Evolutionary conservation across 2,113 vertebrate species (phyloP), one percentile per base, ranked within the genome.

Genomic region (Mesoclemmys tuberculata): DNA sequence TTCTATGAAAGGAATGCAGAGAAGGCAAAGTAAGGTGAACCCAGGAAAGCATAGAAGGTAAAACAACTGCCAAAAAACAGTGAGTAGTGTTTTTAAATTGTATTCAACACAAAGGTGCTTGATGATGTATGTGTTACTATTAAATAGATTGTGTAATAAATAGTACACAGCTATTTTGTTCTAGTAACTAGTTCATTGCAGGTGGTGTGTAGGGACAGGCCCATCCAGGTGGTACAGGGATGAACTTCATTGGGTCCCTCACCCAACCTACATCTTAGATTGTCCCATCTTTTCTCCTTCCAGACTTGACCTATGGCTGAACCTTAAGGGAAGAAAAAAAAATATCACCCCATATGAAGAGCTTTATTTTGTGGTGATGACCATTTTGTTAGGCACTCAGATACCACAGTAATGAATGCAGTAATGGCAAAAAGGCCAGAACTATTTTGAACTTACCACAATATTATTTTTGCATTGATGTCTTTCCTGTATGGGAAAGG

Each of bases 401-500:
- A 80, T 51, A 11, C 31, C 1, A 0, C 26, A 71, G 49, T 31
- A 84, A 83, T 1, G 13, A 9, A 80, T 12, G 8, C 91, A 80
- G 48, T 6, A 29, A 77, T 22, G 29, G 54, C 77, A 44, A 75
- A 95, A 77, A 68, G 46, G 71, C 0, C 0, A 85, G 51, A 92
- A 31, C 12, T 29, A 79, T 1, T 35, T 0, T 0, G 3, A 94
- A 98, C 98, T 99, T 98, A 99, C 99, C 99, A 99, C 49, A 99
- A 98, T 91, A 99, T 87, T 93, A 99, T 98, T 98, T 99, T 99
- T 84, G 96, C 97, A 96, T 99, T 99, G 97, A 99, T 98, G 91
- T 99, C 98, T 9, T 98, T 97, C 89, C 98, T 98, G 96, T 97
- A 99, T 52, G 98, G 98, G 96, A 99, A 99, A 52, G 99, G 99